A percentile compares a stretch with the other conserved stretches of the same genome.
phyloP scores from a whole-genome alignment of 2,888 invertebrate species.

The Drosophila yooni region DNA sequence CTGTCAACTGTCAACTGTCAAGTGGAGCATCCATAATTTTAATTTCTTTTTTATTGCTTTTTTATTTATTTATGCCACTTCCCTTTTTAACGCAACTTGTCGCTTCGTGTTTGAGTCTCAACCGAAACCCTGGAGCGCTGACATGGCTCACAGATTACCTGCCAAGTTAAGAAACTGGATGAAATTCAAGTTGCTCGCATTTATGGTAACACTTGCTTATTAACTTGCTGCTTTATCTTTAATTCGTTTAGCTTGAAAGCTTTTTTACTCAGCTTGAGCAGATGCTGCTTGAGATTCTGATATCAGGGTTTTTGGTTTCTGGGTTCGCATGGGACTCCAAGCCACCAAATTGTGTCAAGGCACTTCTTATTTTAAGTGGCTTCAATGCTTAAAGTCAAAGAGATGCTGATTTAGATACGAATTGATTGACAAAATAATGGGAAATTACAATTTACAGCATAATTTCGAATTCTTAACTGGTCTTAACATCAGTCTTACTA shows the following conservation, averaged over 20 bases:
- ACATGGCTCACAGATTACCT: slow-evolving; percentile 61
- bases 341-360: not conserved
- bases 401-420: not conserved
- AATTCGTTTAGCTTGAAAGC: slow-evolving; percentile 10
- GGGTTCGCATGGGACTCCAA: not conserved
- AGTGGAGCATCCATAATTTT: not conserved
- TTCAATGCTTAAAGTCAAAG: not conserved
- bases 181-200: slow-evolving; percentile 35
- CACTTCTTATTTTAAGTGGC: not conserved
- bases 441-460: not conserved
- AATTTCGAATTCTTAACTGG: not conserved
- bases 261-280: not conserved
- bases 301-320: not conserved
- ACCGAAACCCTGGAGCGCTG: slow-evolving; percentile 40
- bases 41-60: slow-evolving; percentile 6
- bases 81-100: slow-evolving; percentile 24
- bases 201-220: slow-evolving; percentile 37
- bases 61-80: slow-evolving; percentile 15
- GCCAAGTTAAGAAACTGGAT: slow-evolving; percentile 56
- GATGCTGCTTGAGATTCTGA: not conserved
- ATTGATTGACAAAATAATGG: not conserved
- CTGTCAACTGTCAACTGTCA: too few species aligned
- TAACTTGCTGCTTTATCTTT: slow-evolving; percentile 26
- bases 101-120: slow-evolving; percentile 56
- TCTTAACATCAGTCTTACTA: not conserved